These are phyloP conservation scores for Lithophane ornitopus DNA, from an alignment of 2,888 invertebrate species.

Conservation along the genomic window DNA sequence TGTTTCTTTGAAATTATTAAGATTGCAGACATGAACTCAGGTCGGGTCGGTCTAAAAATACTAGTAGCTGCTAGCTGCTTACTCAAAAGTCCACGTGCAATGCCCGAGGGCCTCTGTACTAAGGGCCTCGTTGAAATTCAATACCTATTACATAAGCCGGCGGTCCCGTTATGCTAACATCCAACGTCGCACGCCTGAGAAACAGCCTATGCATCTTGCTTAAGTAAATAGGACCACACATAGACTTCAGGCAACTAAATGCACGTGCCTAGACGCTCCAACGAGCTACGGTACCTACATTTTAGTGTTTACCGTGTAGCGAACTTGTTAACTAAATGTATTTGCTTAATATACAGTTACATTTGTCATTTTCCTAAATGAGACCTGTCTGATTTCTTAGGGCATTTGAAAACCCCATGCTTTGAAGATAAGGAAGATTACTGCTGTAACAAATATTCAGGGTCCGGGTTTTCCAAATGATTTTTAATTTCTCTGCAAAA, in stretches of 20 bases:
- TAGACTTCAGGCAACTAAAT: slow-evolving; percentile 46
- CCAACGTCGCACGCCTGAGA: slow-evolving; percentile 54
- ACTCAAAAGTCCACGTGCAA: slow-evolving; percentile 28
- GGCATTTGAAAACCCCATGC: neutral
- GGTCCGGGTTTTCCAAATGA: neutral
- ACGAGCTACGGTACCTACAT: slow-evolving; percentile 56
- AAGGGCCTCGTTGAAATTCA: slow-evolving; percentile 68
- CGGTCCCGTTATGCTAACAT: slow-evolving; percentile 68
- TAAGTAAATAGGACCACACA: slow-evolving; percentile 76
- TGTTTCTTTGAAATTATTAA: too few species aligned
- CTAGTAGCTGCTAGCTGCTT: neutral
- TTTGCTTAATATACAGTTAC: slow-evolving; percentile 27
- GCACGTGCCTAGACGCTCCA: slow-evolving; percentile 67
- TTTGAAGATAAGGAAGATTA: neutral
- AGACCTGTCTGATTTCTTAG: neutral
- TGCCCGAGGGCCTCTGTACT: slow-evolving; percentile 38
- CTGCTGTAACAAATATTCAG: neutral
- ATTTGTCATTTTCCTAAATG: neutral
- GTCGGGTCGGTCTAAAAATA: neutral
- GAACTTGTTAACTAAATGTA: slow-evolving; percentile 30
- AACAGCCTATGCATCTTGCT: slow-evolving; percentile 65
- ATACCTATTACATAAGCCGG: slow-evolving; percentile 63
- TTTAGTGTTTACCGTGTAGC: slow-evolving; percentile 16
- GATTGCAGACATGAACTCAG: neutral
- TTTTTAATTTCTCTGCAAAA: neutral